These are phyloP conservation scores for Puma concolor DNA, from an alignment of 2,113 vertebrate genomes.

Conservation along the genomic window DNA sequence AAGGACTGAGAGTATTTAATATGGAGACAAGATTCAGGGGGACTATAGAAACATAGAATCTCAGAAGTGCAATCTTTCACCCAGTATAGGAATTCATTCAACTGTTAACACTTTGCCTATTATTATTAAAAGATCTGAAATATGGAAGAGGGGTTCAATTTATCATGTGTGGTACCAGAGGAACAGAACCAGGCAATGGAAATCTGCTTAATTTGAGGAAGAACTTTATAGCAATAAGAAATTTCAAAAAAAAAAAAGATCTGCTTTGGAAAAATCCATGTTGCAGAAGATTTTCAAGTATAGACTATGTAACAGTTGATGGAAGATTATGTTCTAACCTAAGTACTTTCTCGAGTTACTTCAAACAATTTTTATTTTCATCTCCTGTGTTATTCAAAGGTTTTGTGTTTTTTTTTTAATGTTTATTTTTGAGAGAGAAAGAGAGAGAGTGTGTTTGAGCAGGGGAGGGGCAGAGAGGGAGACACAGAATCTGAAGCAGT, in stretches of 20 bases:
- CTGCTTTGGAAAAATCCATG: neutral
- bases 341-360: slow-evolving; percentile 44
- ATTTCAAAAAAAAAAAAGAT: neutral
- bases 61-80: neutral
- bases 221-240: neutral
- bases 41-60: neutral
- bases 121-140: neutral
- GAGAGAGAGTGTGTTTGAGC: neutral
- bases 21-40: neutral
- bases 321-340: neutral
- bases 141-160: neutral
- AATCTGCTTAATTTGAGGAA: neutral
- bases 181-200: neutral
- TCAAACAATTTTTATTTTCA: slow-evolving; percentile 31
- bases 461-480: neutral
- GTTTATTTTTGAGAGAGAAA: neutral
- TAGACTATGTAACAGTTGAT: neutral
- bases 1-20: neutral
- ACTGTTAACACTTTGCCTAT: neutral
- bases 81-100: neutral
- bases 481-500: neutral
- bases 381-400: slow-evolving; percentile 21
- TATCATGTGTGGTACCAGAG: neutral
- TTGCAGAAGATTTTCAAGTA: slow-evolving; percentile 4
- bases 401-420: neutral